Conservation (phyloP, 2,113 vertebrate species). For the Cephalopterus ornatus region DNA sequence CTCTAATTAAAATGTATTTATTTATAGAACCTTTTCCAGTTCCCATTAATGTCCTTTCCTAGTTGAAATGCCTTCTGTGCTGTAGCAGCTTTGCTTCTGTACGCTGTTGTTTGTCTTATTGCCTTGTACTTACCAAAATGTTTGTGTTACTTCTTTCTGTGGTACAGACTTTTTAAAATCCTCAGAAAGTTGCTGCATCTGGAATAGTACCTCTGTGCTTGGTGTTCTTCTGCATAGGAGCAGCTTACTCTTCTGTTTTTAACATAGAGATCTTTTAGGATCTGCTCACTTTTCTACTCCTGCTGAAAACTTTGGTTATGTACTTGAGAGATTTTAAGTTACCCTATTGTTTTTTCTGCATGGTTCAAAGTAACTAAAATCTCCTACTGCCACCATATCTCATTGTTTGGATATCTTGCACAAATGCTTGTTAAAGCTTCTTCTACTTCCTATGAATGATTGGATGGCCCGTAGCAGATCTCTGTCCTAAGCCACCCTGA, state of each 20-base stretch:
- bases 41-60: neutral
- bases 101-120: neutral
- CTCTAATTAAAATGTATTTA: slow-evolving; percentile 46
- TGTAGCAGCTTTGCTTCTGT: neutral
- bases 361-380: neutral
- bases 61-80: neutral
- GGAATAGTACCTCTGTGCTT: neutral
- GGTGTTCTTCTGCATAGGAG: neutral
- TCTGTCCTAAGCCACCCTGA: neutral
- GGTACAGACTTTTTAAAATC: neutral
- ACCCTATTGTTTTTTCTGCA: neutral
- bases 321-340: neutral
- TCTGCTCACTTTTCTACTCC: neutral
- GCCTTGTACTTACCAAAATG: neutral
- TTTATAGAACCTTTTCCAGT: slow-evolving; percentile 41
- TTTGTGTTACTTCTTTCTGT: neutral
- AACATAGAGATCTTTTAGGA: neutral
- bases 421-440: neutral
- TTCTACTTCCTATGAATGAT: neutral
- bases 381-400: neutral
- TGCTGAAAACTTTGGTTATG: neutral
- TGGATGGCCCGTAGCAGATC: neutral
- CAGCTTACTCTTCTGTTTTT: neutral
- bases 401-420: neutral
- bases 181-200: neutral